Conservation (phyloP, 2,888 invertebrate species). For the Drosophila dives region DNA sequence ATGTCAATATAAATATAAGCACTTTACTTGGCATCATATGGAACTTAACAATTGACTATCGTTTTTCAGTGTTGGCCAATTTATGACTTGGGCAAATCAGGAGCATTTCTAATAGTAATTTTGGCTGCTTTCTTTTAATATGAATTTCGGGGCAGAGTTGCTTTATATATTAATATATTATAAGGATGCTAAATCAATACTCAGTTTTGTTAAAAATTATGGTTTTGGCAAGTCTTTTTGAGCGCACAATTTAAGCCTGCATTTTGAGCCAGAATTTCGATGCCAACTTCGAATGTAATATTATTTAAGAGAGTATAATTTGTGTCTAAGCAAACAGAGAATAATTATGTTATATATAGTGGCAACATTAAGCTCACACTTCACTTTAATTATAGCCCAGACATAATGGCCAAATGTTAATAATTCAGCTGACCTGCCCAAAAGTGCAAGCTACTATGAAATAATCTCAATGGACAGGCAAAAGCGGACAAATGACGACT, state of each 20-base stretch:
- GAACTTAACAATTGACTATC: background rate
- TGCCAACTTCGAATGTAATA: no score
- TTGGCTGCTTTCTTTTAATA: background rate
- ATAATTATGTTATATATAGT: background rate
- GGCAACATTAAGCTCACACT: background rate
- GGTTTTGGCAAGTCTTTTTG: no score
- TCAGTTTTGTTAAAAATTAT: background rate
- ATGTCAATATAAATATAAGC: background rate
- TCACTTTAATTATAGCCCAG: background rate
- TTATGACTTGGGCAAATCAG: background rate
- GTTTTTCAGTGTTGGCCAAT: background rate
- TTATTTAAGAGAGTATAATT: background rate
- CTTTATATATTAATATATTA: background rate
- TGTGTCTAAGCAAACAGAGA: background rate
- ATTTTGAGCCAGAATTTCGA: no score
- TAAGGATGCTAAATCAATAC: background rate
- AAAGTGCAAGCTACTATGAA: constrained; percentile 24
- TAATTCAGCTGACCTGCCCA: constrained; percentile 20
- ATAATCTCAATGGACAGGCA: constrained; percentile 23
- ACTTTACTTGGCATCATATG: background rate
- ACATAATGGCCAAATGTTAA: background rate
- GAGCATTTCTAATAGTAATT: background rate
- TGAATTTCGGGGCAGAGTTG: background rate
- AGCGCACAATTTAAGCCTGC: no score
- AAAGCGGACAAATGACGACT: constrained; percentile 6